Evolutionary conservation across 1,140 invertebrate genomes (phyloP).

Genomic region (Bombus affinis): DNA sequence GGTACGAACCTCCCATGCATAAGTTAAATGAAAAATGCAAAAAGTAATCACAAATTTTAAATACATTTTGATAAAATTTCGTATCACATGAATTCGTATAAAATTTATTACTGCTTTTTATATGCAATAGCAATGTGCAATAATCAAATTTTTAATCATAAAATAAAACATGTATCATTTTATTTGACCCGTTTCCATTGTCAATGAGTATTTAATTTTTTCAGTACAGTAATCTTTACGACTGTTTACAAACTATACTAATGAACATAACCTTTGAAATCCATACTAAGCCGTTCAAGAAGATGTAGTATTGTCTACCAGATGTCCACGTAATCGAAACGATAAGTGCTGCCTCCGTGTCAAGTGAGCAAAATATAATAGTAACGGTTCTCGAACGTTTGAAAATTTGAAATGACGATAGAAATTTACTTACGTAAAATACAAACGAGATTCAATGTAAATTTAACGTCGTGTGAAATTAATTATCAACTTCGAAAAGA

Average conservation of each 20-base stretch:
- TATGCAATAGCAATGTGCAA: neutral
- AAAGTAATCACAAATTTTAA: slow-evolving; percentile 27
- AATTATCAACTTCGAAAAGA: neutral
- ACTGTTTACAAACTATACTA: slow-evolving; percentile 27
- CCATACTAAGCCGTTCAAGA: neutral
- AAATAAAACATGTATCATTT: slow-evolving; percentile 7
- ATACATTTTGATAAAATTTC: slow-evolving; percentile 33
- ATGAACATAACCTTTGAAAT: slow-evolving; percentile 18
- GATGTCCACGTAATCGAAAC: neutral
- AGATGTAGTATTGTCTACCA: neutral
- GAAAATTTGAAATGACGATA: neutral
- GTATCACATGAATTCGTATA: slow-evolving; percentile 1
- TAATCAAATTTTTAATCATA: neutral
- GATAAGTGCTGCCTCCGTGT: neutral
- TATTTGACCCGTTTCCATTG: neutral
- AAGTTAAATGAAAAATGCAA: neutral
- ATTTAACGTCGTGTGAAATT: neutral
- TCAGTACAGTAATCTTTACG: neutral
- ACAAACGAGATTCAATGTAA: neutral
- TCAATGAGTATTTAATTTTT: neutral
- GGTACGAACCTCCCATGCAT: slow-evolving; percentile 43
- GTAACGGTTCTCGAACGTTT: no score
- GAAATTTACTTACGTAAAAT: neutral
- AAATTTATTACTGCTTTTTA: slow-evolving; percentile 8
- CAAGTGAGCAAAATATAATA: neutral